A percentile compares a stretch with the other conserved stretches of the same genome.
Evolutionary conservation across 1,140 invertebrate species (phyloP).

Genomic region (Scylla paramamosain): DNA sequence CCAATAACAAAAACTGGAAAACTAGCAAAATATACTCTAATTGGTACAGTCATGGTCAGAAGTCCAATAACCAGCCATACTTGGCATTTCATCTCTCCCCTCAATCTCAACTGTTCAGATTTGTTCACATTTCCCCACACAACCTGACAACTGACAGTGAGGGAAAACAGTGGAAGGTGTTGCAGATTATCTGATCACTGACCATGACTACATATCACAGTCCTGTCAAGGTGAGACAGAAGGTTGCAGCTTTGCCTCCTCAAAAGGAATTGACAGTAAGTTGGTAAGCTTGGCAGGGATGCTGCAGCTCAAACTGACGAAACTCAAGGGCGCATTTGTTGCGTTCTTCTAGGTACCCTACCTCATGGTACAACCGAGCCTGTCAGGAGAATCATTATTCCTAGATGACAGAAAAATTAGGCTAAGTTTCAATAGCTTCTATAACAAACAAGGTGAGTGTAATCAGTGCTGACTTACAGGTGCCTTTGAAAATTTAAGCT

Average conservation of each 20-base stretch:
- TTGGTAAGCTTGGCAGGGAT: constrained; percentile 66
- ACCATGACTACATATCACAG: not conserved
- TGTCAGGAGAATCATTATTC: not conserved
- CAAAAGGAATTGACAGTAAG: constrained; percentile 65
- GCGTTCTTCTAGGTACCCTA: constrained; percentile 62
- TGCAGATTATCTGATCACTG: too few species aligned
- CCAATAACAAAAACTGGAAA: too few species aligned
- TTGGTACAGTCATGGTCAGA: too few species aligned
- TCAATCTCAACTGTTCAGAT: too few species aligned
- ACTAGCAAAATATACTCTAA: too few species aligned
- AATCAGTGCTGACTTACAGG: not conserved
- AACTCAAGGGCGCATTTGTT: constrained; percentile 71
- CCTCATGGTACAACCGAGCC: constrained; percentile 68
- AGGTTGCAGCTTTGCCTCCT: not conserved
- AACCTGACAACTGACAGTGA: too few species aligned
- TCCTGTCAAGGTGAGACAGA: not conserved
- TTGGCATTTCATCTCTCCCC: too few species aligned
- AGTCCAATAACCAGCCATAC: too few species aligned
- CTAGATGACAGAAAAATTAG: not conserved
- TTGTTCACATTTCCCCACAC: too few species aligned
- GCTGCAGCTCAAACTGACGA: constrained; percentile 72
- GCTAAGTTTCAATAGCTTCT: not conserved
- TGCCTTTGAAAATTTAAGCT: too few species aligned
- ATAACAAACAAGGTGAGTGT: not conserved
- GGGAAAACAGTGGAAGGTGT: too few species aligned